Percentiles rank a stretch among this genome's conserved stretches.
Evolutionary conservation across 2,113 vertebrate genomes (phyloP).

Genomic region (Climacteris rufus): DNA sequence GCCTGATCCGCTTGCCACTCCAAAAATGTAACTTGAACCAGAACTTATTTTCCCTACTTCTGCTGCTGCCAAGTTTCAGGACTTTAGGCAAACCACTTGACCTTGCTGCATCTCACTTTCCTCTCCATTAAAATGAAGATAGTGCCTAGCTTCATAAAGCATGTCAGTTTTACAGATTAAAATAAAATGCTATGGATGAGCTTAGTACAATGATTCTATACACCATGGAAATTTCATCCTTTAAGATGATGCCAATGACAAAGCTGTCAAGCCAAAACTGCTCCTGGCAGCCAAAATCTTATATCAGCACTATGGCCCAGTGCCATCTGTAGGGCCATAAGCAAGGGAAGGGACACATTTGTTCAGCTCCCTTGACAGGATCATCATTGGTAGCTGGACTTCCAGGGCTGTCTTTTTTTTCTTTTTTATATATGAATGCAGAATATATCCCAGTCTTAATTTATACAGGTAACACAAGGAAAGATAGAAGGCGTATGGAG

Average conservation of each 20-base stretch:
- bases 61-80: background rate
- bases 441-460: background rate
- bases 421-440: background rate
- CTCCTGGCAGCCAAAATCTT: constrained; percentile 21
- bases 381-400: background rate
- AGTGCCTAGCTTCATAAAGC: background rate
- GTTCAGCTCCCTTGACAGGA: background rate
- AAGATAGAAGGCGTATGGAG: background rate
- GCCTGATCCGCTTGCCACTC: constrained; percentile 1
- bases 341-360: background rate
- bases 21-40: constrained; percentile 12
- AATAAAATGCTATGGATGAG: constrained; percentile 11
- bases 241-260: constrained; percentile 10
- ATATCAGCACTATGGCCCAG: background rate
- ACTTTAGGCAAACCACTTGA: constrained; percentile 45
- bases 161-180: constrained; percentile 5
- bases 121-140: constrained; percentile 1
- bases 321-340: background rate
- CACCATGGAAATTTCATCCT: background rate
- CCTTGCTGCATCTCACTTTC: constrained; percentile 19
- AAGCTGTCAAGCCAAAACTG: constrained; percentile 28
- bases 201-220: background rate
- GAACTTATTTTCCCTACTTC: constrained; percentile 3
- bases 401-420: background rate
- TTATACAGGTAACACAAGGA: background rate